Evolutionary conservation across 2,113 vertebrate species (phyloP).

Genomic region (Egretta garzetta): DNA sequence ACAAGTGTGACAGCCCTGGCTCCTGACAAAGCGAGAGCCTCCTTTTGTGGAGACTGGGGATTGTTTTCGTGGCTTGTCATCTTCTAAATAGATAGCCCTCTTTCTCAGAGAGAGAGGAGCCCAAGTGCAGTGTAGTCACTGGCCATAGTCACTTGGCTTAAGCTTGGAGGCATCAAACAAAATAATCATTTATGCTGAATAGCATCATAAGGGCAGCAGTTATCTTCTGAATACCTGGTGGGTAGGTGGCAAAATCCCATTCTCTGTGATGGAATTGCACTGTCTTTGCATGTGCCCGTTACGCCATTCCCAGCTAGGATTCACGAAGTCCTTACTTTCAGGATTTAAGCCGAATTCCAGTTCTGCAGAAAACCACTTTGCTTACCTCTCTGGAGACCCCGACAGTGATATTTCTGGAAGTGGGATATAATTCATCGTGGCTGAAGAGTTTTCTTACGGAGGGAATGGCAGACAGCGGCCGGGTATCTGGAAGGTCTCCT

Average conservation of each 20-base stretch:
- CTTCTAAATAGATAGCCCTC: neutral
- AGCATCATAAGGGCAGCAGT: neutral
- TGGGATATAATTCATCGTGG: neutral
- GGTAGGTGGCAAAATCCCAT: neutral
- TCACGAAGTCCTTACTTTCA: neutral
- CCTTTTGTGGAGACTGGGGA: neutral
- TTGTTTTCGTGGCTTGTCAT: neutral
- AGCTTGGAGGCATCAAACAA: neutral
- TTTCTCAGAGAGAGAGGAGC: neutral
- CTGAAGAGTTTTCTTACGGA: neutral
- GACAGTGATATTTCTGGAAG: neutral
- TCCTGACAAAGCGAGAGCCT: neutral
- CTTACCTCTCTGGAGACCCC: neutral
- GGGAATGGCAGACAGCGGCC: neutral
- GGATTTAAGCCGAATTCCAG: neutral
- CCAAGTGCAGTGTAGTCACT: neutral
- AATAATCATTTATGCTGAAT: neutral
- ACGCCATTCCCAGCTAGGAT: neutral
- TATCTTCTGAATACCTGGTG: neutral
- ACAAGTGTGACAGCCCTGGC: no score
- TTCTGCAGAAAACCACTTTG: neutral
- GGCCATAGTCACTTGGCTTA: neutral
- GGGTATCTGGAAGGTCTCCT: neutral
- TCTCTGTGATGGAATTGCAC: neutral
- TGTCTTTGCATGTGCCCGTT: neutral